Evolutionary conservation across 2,888 invertebrate species (phyloP), one percentile per base, ranked within the genome.

Genomic region (Cistogaster globosa): DNA sequence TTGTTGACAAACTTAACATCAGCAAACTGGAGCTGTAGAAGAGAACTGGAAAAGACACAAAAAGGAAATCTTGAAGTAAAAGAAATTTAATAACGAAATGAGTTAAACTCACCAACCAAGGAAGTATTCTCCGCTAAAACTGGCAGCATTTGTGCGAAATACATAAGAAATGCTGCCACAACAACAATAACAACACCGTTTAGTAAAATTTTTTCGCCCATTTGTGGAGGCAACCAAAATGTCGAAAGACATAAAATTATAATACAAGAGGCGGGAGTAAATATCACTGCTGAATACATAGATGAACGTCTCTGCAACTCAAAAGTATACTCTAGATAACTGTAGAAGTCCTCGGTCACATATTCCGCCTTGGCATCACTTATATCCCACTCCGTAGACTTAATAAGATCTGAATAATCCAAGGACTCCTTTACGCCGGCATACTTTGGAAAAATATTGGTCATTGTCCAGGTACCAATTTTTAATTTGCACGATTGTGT

Each of bases 381-480:
- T 14, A 95, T 90, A 71, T 93, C 87, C 93, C 93, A 93, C 80
- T 92, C 92, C 22, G 89, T 90, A 11, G 92, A 92, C 80, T 91
- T 90, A 6, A 91, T 86, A 45, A 90, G 69, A 3, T 89, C 86
- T 7, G 89, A 89, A 26, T 88, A 88, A 38, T 90, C 88, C 16
- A 94, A 87, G 2, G 76, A 82, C 8, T 88, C 53, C 86, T 94
- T 93, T 11, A 96, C 92, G 0, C 87, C 72, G 0, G 87, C 79
- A 51, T 82, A 87, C 0, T 87, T 84, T 87, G 95, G 94, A 26
- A 88, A 79, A 32, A 95, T 94, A 0, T 94, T 94, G 74, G 93
- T 93, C 89, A 95, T 94, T 0, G 95, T 94, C 94, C 97, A 95
- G 0, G 97, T 96, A 1, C 96, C 96, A 84, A 97, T 94, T 88